Base-by-base conservation (phyloP, 1,140 invertebrate genomes). In the Pogonus chalceus region DNA sequence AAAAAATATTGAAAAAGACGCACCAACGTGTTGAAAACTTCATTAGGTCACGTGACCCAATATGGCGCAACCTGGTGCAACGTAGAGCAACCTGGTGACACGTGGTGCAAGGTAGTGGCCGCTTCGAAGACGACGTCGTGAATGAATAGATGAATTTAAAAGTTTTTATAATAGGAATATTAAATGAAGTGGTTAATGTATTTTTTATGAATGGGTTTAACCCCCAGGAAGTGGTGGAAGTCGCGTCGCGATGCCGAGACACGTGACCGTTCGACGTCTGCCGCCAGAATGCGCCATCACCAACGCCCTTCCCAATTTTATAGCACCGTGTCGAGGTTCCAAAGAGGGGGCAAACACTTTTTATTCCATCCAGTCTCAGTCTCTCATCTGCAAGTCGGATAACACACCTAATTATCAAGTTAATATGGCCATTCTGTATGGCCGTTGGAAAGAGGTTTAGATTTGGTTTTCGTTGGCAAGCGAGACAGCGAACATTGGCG, bases 331-430 rank as follows among this genome's bases (percentile, higher is more conserved):
- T 60, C 54, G 60, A 24, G 24, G 21, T 52, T 56, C 57, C 62
- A 66, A 68, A 68, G 64, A 64, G 63, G 66, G 66, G 66, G 66
- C 65, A 63, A 63, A 62, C 63, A 67, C 68, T 70, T 70, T 70
- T 70, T 70, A 70, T 70, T 67, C 68, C 66, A 69, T 68, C 65
- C 65, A 64, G 56, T 59, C 62, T 62, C 64, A 61, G 63, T 66
- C 59, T 76, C 84, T 86, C 83, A 87, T 87, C 84, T 87, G 84
- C 84, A 87, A 87, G 84, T 87, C 84, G 80, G 85, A 87, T 85
- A 85, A 85, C 83, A 82, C 79, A 84, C 79, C 83, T 87, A 87
- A 87, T 87, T 87, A 87, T 85, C 83, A 87, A 86, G 83, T 86
- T 85, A 85, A 85, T 85, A 85, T 84, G 83, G 83, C 77, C 77